Evolutionary conservation across 2,113 vertebrate genomes (phyloP).

Genomic region (Erythrocebus patas): DNA sequence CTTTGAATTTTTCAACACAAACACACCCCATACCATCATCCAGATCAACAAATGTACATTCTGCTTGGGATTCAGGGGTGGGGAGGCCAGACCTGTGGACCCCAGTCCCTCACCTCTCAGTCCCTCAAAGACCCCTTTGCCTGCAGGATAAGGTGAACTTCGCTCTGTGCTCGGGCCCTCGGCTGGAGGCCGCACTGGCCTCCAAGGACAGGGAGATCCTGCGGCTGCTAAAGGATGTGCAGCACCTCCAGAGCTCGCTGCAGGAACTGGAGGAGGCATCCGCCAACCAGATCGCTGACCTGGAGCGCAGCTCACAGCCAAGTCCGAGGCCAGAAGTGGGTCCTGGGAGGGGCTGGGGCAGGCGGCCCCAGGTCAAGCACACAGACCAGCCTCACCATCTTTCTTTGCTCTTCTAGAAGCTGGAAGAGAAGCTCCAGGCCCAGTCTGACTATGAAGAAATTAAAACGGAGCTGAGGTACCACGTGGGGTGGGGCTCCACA

Average conservation of each 20-base stretch:
- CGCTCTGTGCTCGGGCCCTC: conserved; percentile 85
- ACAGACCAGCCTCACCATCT: not conserved
- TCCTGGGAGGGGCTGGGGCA: not conserved
- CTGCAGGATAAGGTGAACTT: conserved; percentile 89
- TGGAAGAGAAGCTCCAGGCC: conserved; percentile 95
- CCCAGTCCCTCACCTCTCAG: not conserved
- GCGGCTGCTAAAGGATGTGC: conserved; percentile 92
- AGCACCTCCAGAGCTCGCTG: conserved; percentile 93
- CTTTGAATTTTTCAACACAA: not conserved
- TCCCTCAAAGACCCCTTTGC: conserved; percentile 13
- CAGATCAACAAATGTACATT: not conserved
- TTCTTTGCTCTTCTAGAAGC: conserved; percentile 81
- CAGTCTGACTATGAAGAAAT: conserved; percentile 98
- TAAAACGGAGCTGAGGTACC: conserved; percentile 97
- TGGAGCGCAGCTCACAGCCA: conserved; percentile 94
- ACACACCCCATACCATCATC: not conserved
- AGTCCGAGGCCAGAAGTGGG: conserved; percentile 93
- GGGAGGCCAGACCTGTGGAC: not conserved
- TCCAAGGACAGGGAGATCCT: conserved; percentile 97
- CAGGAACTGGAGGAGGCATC: conserved; percentile 96
- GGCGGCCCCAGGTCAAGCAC: rapidly evolving
- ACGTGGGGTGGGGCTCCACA: not conserved
- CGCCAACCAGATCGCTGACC: conserved; percentile 93
- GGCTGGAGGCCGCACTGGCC: conserved; percentile 90
- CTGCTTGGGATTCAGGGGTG: not conserved